Evolutionary conservation across 2,113 vertebrate genomes (phyloP).

Genomic region (Leucoraja erinaceus): DNA sequence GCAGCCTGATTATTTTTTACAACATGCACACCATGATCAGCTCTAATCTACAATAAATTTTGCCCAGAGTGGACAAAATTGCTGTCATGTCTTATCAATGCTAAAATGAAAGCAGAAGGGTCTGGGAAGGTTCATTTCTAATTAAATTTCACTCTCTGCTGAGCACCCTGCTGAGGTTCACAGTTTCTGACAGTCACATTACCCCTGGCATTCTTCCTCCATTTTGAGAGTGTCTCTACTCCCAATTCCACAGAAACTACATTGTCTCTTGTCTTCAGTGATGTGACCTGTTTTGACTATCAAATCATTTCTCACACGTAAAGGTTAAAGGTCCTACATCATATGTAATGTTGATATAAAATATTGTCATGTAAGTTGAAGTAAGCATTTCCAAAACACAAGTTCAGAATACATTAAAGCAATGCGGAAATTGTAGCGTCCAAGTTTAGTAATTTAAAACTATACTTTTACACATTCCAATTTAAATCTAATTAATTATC

Average conservation of each 20-base stretch:
- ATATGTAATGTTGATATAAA: neutral
- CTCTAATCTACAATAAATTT: constrained; percentile 45
- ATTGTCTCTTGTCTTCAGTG: constrained; percentile 32
- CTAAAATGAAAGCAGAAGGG: constrained; percentile 44
- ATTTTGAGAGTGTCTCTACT: neutral
- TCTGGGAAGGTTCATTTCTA: constrained; percentile 50
- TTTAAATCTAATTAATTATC: constrained; percentile 39
- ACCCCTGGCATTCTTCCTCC: constrained; percentile 38
- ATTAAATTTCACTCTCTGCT: constrained; percentile 51
- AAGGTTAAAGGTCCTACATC: constrained; percentile 30
- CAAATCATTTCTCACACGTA: constrained; percentile 38
- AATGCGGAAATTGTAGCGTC: constrained; percentile 38
- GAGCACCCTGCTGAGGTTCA: constrained; percentile 45
- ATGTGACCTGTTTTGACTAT: constrained; percentile 40
- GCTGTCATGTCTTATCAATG: constrained; percentile 45
- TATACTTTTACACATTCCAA: constrained; percentile 40
- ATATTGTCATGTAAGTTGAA: neutral
- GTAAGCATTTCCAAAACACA: constrained; percentile 41
- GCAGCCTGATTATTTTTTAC: neutral
- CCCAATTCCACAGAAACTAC: constrained; percentile 41
- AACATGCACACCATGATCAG: neutral
- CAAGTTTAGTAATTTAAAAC: constrained; percentile 25
- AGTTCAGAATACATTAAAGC: constrained; percentile 43
- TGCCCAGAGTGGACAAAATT: constrained; percentile 45
- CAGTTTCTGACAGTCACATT: constrained; percentile 44